Percentiles rank a stretch among this genome's conserved stretches.
Conservation (phyloP, 2,888 invertebrate species). For the Phortica magna region DNA sequence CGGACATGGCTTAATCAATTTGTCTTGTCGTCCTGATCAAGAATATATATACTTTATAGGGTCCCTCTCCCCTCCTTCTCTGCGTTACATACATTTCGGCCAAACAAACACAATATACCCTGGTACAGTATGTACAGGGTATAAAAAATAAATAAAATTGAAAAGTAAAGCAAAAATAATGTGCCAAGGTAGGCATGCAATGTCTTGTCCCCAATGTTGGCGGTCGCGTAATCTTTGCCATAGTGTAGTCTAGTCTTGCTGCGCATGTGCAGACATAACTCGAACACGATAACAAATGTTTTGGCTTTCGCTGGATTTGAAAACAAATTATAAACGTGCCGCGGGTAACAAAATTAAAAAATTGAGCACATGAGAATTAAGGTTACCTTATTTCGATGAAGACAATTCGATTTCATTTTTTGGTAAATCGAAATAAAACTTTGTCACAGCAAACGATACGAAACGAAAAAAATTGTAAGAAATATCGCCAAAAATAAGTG, state of each 20-base stretch:
- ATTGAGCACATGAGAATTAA: not conserved
- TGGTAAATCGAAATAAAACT: not conserved
- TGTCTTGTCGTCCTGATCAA: no score
- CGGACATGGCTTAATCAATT: no score
- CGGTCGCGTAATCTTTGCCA: not conserved
- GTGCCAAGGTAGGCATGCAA: not conserved
- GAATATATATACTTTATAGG: no score
- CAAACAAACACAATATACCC: no score
- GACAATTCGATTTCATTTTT: not conserved
- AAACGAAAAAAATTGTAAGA: not conserved
- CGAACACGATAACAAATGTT: not conserved
- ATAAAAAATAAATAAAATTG: no score
- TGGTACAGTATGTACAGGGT: no score
- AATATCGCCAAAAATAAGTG: not conserved
- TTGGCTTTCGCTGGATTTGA: conserved; percentile 4
- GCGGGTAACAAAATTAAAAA: not conserved
- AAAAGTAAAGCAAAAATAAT: no score
- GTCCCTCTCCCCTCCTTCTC: no score
- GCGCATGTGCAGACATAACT: not conserved
- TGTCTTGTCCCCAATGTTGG: not conserved
- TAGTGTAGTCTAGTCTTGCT: not conserved
- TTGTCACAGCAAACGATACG: not conserved
- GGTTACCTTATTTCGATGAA: not conserved
- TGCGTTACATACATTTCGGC: no score
- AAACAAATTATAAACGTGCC: conserved; percentile 13